phyloP scores from a whole-genome alignment of 2,113 vertebrate genomes.

The Carassius carassius region DNA sequence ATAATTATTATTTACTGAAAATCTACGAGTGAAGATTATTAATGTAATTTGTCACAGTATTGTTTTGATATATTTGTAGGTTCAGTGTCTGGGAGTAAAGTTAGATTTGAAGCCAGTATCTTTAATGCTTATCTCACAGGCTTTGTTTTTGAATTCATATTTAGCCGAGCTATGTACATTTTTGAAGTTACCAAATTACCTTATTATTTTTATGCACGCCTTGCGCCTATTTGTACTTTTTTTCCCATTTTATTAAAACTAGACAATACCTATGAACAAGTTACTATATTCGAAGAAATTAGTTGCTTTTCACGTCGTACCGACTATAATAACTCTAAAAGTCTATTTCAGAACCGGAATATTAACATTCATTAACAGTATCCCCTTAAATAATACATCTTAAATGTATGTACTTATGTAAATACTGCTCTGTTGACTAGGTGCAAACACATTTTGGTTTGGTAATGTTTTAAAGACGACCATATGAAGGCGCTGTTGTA shows the following conservation, averaged over 20 bases:
- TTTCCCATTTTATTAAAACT: not conserved
- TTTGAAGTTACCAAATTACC: not conserved
- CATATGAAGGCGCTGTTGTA: constrained; percentile 1
- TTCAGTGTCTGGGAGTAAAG: not conserved
- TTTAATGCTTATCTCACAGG: not conserved
- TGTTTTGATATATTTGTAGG: not conserved
- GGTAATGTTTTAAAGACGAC: not conserved
- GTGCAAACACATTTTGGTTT: not conserved
- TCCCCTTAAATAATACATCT: not conserved
- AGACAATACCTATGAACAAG: not conserved
- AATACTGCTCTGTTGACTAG: not conserved
- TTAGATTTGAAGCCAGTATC: not conserved
- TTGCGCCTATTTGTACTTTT: not conserved
- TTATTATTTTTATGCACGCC: too few species aligned
- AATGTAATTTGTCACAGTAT: not conserved
- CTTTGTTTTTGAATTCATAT: not conserved
- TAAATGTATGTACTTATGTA: not conserved
- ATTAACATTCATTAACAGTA: not conserved
- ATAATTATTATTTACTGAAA: not conserved
- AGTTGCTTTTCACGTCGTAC: not conserved
- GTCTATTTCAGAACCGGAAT: not conserved
- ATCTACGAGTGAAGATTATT: not conserved
- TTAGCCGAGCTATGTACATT: not conserved
- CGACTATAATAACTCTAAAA: too few species aligned
- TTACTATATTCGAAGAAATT: not conserved